A percentile compares a stretch with the other conserved stretches of the same genome.
phyloP scores from a whole-genome alignment of 2,888 invertebrate species.

The Entomobrya proxima region DNA sequence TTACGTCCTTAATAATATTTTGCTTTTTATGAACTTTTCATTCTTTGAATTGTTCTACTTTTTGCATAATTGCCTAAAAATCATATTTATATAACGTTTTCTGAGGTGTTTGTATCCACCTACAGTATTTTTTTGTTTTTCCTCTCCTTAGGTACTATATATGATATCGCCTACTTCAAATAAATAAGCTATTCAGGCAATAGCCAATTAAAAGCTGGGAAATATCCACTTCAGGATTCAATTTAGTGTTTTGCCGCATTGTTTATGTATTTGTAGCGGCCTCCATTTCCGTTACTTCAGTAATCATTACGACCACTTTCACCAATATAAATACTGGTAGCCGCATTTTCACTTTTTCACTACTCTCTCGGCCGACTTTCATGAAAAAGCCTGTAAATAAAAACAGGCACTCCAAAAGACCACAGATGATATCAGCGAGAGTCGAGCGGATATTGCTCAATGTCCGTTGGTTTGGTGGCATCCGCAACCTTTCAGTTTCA shows the following conservation, averaged over 20 bases:
- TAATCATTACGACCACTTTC: neutral
- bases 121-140: no score
- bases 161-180: neutral
- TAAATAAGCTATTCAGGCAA: neutral
- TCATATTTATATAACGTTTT: neutral
- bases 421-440: conserved; percentile 24
- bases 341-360: neutral
- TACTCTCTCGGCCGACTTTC: no score
- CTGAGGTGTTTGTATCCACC: neutral
- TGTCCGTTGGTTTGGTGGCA: conserved; percentile 60
- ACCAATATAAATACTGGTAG: neutral
- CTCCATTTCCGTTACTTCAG: neutral
- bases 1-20: neutral
- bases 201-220: neutral
- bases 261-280: neutral
- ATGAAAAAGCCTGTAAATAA: no score
- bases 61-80: neutral
- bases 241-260: neutral
- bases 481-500: conserved; percentile 60
- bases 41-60: neutral
- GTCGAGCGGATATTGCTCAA: conserved; percentile 56
- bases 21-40: conserved; percentile 7
- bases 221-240: neutral
- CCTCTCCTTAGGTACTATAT: no score
- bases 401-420: neutral